phyloP scores from a whole-genome alignment of 1,140 invertebrate genomes.

The Platorchestia sp. region DNA sequence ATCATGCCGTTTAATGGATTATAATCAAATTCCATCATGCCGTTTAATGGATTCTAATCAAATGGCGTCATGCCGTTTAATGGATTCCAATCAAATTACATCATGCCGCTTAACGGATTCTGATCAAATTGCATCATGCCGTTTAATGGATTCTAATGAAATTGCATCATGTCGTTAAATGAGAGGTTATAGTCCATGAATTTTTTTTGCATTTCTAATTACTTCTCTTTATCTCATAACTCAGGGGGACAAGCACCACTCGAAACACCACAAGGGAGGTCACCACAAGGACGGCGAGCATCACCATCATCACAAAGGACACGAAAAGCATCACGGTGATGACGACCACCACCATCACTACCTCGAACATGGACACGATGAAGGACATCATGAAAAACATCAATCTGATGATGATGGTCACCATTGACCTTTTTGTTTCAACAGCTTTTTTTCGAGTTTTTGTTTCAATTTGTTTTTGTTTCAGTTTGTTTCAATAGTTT shows the following conservation, averaged over 20 bases:
- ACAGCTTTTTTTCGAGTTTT: not conserved
- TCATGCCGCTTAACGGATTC: too few species aligned
- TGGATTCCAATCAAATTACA: too few species aligned
- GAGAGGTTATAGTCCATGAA: too few species aligned
- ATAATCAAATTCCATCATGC: too few species aligned
- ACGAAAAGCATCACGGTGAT: not conserved
- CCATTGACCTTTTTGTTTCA: not conserved
- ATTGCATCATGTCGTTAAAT: too few species aligned
- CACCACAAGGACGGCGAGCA: not conserved
- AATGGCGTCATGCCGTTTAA: too few species aligned
- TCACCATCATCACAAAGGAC: not conserved
- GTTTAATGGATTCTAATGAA: too few species aligned
- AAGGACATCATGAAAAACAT: not conserved
- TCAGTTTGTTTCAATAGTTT: not conserved
- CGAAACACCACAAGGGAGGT: not conserved
- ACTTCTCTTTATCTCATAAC: too few species aligned
- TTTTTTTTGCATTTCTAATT: too few species aligned
- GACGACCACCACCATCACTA: not conserved
- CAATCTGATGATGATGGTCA: not conserved
- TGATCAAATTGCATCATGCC: too few species aligned
- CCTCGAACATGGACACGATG: not conserved
- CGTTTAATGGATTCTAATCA: too few species aligned
- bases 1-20: too few species aligned
- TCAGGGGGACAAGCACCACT: constrained; percentile 38
- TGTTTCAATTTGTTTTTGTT: not conserved